Base-by-base conservation (phyloP, 2,888 invertebrate species). In the Notodonta dromedarius region DNA sequence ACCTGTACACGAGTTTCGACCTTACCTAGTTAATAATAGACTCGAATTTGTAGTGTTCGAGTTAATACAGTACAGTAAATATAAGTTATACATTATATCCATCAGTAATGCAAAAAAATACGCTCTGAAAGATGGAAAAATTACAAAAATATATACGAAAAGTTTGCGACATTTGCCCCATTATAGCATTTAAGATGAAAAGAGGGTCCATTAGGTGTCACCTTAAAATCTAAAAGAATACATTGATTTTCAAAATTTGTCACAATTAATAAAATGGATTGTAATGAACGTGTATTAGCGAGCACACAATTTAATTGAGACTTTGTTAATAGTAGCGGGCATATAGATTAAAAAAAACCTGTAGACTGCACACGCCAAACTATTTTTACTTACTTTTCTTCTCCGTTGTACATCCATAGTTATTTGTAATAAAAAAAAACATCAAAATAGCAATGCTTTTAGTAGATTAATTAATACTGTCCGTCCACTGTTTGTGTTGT, bases 331-430 rank as follows among this genome's bases (percentile, higher is more conserved):
- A 62, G 57, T 65, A 67, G 62, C 42, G 56, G 56, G 64, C 58
- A 60, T 57, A 58, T 60, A 62, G 68, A 67, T 62, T 52, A 67
- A 69, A 67, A n/a, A 57, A 63, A 75, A 71, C 72, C 60, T 55
- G 82, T 90, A 89, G 89, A 89, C 86, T 89, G 86, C 84, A 76
- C 85, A 78, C 73, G 90, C 89, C 89, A 90, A 90, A 89, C 69
- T 71, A 74, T 73, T 75, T 70, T 69, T 69, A 75, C 56, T 64
- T 58, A 63, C 60, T 57, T 46, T 72, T 67, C 63, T 61, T 57
- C 59, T 55, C 60, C 63, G 62, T 65, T 65, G 58, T 61, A 65
- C 52, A 56, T 66, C 60, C 44, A 58, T 61, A 61, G 59, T 39
- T 54, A 61, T 42, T 61, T 61, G 65, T 67, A 75, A 63, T 67